These are phyloP conservation scores for Crambe crambe DNA, from an alignment of 37 sponge, comb jelly and placozoan genomes.

Conservation along the genomic window DNA sequence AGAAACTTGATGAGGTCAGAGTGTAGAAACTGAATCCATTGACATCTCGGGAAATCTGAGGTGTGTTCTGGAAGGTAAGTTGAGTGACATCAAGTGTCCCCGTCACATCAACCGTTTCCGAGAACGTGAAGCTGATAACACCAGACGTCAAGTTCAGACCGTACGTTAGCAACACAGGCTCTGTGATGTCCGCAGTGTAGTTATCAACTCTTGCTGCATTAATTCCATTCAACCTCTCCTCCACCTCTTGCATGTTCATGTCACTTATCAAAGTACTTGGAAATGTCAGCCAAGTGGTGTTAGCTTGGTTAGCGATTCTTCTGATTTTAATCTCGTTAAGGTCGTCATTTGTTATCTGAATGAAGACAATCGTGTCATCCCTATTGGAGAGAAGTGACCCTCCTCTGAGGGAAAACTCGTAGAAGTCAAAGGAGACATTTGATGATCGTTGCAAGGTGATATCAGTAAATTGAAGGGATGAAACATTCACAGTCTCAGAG, in stretches of 20 bases:
- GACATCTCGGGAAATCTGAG: not conserved
- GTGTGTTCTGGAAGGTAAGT: slow-evolving; percentile 64
- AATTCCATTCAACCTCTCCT: slow-evolving; percentile 48
- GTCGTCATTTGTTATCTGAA: slow-evolving; percentile 54
- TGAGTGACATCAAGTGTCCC: slow-evolving; percentile 32
- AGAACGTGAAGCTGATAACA: slow-evolving; percentile 50
- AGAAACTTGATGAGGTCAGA: slow-evolving; percentile 30
- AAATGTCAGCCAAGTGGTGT: slow-evolving; percentile 72
- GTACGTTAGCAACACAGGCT: slow-evolving; percentile 54
- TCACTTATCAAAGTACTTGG: slow-evolving; percentile 59
- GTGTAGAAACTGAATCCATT: slow-evolving; percentile 45
- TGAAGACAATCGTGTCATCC: slow-evolving; percentile 46
- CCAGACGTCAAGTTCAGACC: slow-evolving; percentile 61
- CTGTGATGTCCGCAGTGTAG: slow-evolving; percentile 75
- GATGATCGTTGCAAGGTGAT: slow-evolving; percentile 71
- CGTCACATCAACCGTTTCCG: slow-evolving; percentile 76
- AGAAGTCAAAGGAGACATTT: slow-evolving; percentile 29
- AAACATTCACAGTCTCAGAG: slow-evolving; percentile 88
- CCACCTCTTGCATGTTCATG: slow-evolving; percentile 65
- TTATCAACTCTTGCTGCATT: slow-evolving; percentile 56
- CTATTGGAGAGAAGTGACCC: slow-evolving; percentile 36
- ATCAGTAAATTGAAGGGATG: slow-evolving; percentile 63
- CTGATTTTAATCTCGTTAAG: slow-evolving; percentile 79
- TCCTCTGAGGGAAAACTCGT: slow-evolving; percentile 54
- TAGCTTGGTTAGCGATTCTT: slow-evolving; percentile 58